These are phyloP conservation scores for Drosophila parthenogenetica DNA, from an alignment of 2,888 invertebrate genomes.

Conservation along the genomic window DNA sequence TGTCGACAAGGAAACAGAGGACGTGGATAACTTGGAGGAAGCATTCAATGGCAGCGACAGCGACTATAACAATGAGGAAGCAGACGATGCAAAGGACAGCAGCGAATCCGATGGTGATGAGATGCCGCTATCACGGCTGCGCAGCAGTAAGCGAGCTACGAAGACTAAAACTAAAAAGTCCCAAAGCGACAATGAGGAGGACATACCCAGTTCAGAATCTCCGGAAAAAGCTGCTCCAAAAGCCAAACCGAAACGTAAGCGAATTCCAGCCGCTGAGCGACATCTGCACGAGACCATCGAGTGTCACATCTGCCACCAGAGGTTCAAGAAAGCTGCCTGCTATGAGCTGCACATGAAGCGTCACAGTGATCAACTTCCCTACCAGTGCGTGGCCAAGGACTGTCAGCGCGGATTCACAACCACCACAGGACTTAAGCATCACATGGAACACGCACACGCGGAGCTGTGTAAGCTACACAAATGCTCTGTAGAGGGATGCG, in stretches of 20 bases:
- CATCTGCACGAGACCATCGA: conserved; percentile 69
- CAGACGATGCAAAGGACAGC: conserved; percentile 51
- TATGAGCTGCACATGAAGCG: conserved; percentile 82
- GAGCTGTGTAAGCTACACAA: conserved; percentile 74
- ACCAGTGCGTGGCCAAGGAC: conserved; percentile 77
- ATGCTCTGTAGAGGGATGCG: conserved; percentile 80
- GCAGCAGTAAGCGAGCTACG: conserved; percentile 2
- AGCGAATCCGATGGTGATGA: conserved; percentile 69
- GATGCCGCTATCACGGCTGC: conserved; percentile 66
- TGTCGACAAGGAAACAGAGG: conserved; percentile 73
- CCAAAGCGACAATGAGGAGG: conserved; percentile 10
- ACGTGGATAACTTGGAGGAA: conserved; percentile 38
- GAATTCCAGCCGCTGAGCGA: conserved; percentile 57
- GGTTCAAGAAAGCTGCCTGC: conserved; percentile 75
- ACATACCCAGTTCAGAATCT: too few relatives aligned
- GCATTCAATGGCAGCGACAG: conserved; percentile 47
- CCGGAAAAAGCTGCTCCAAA: conserved; percentile 39
- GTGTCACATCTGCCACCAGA: conserved; percentile 81
- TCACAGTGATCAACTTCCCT: conserved; percentile 80
- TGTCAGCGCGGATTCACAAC: conserved; percentile 81
- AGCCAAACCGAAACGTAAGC: conserved; percentile 50
- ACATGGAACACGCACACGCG: conserved; percentile 78
- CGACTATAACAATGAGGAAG: conserved; percentile 53
- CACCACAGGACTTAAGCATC: conserved; percentile 73
- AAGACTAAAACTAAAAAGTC: conserved; percentile 1